phyloP scores from a whole-genome alignment of 1,140 invertebrate species.

The Hyposmocoma kahamanoa region DNA sequence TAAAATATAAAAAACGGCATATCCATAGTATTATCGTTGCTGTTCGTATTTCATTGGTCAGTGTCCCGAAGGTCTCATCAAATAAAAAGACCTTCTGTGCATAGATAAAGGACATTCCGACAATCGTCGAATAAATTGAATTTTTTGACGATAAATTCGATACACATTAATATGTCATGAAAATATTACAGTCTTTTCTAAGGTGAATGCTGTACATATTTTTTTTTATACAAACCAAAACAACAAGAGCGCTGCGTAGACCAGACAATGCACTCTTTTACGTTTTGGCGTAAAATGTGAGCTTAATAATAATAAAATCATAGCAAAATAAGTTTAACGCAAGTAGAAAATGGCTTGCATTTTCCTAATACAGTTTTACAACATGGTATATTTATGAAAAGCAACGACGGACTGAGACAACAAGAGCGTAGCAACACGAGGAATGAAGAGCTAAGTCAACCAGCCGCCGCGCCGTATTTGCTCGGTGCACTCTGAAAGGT shows the following conservation, averaged over 20 bases:
- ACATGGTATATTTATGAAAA: background rate
- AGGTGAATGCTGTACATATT: slow-evolving; percentile 15
- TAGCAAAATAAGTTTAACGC: background rate
- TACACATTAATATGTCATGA: slow-evolving; percentile 37
- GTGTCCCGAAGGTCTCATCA: slow-evolving; percentile 58
- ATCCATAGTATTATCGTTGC: slow-evolving; percentile 47
- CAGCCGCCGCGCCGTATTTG: slow-evolving; percentile 45
- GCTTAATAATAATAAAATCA: background rate
- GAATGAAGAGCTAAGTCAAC: slow-evolving; percentile 67
- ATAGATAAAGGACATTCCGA: slow-evolving; percentile 67
- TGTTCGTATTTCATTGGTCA: slow-evolving; percentile 41
- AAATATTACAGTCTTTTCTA: too few species aligned
- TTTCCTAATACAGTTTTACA: background rate
- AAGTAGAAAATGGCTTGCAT: background rate
- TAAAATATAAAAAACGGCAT: slow-evolving; percentile 12
- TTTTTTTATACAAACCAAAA: background rate
- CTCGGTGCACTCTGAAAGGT: slow-evolving; percentile 38
- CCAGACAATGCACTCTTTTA: background rate
- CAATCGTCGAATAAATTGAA: slow-evolving; percentile 65
- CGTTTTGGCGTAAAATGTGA: background rate
- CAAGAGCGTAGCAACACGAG: slow-evolving; percentile 47
- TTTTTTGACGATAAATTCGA: slow-evolving; percentile 51
- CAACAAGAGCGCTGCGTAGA: background rate
- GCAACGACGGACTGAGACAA: slow-evolving; percentile 22
- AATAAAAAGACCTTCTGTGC: slow-evolving; percentile 69